Conservation (phyloP, 1,140 invertebrate genomes). For the Cydia splendana region DNA sequence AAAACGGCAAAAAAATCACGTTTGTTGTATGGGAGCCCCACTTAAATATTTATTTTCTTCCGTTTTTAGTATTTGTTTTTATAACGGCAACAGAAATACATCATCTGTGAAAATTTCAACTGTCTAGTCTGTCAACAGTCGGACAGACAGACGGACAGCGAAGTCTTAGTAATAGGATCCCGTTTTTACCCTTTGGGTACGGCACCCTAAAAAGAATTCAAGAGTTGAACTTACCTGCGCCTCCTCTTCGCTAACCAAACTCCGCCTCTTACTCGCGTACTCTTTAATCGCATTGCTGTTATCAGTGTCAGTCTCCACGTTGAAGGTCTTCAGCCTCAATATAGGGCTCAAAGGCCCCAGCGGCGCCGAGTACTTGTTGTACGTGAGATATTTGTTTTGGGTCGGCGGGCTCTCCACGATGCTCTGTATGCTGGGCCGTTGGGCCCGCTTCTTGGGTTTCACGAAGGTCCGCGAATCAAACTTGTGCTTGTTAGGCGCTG, state of each 20-base stretch:
- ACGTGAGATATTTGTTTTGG: conserved; percentile 67
- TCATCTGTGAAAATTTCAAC: too few species aligned
- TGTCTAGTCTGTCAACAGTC: too few species aligned
- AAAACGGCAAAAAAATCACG: too few species aligned
- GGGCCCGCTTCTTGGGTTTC: conserved; percentile 66
- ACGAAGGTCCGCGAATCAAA: conserved; percentile 77
- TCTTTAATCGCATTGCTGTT: conserved; percentile 63
- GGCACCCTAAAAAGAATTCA: too few species aligned
- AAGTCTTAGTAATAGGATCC: too few species aligned
- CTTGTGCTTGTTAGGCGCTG: conserved; percentile 73
- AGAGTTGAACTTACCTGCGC: conserved; percentile 57
- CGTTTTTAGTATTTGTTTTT: too few species aligned
- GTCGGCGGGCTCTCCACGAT: conserved; percentile 65
- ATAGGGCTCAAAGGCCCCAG: conserved; percentile 65
- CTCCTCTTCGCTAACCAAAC: conserved; percentile 67
- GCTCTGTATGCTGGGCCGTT: conserved; percentile 70
- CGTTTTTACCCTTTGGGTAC: too few species aligned
- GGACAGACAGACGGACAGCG: too few species aligned
- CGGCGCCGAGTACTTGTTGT: conserved; percentile 70
- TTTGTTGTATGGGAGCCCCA: too few species aligned
- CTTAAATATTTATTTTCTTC: too few species aligned
- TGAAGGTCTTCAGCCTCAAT: conserved; percentile 70
- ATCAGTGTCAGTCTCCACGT: conserved; percentile 69
- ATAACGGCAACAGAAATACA: too few species aligned
- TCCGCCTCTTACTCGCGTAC: conserved; percentile 66